Conservation (phyloP, 1,140 invertebrate genomes). For the Pentalonia nigronervosa region DNA sequence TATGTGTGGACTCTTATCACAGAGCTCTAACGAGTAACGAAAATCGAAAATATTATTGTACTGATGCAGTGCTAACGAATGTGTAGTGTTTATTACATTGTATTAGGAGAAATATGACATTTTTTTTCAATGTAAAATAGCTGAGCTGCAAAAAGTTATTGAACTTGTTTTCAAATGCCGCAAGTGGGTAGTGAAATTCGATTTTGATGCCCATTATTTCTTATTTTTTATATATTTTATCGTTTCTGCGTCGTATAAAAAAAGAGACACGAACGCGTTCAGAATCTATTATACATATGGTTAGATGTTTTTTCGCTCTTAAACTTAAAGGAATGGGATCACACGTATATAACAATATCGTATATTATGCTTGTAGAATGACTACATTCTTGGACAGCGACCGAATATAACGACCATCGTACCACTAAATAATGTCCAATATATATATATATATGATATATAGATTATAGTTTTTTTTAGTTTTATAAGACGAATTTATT, state of each 20-base stretch:
- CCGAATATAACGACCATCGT: neutral
- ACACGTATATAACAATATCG: neutral
- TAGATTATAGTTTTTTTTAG: neutral
- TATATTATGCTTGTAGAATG: neutral
- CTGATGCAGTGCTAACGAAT: neutral
- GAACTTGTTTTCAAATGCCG: neutral
- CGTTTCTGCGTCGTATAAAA: neutral
- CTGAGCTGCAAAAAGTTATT: neutral
- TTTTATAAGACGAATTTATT: neutral
- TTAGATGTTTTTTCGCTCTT: neutral
- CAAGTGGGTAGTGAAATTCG: neutral
- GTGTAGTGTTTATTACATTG: neutral
- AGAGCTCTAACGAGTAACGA: neutral
- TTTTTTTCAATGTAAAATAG: neutral
- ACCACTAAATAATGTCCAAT: neutral
- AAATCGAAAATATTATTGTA: neutral
- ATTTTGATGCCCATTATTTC: conserved; percentile 10
- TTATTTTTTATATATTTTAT: conserved; percentile 3
- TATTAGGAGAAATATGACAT: neutral
- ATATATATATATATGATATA: neutral
- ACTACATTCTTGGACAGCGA: neutral
- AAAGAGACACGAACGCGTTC: neutral
- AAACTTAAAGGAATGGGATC: neutral
- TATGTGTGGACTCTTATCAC: neutral
- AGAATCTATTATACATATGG: neutral